Evolutionary conservation across 2,797 vertebrate species (phyloP).

Genomic region (Dermochelys coriacea): DNA sequence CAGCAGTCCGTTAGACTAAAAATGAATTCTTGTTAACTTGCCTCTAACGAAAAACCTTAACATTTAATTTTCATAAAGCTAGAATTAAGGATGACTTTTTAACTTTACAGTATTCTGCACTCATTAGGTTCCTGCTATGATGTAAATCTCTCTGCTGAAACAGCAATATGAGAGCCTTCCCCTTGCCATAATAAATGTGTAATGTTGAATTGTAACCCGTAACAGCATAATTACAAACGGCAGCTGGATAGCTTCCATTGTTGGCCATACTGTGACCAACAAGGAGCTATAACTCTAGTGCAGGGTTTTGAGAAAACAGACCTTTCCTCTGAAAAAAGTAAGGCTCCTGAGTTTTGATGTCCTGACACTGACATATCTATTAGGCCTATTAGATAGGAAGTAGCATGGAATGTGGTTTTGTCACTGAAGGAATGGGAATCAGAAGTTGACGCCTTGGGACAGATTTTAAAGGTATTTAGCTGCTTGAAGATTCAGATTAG

Average conservation of each 20-base stretch:
- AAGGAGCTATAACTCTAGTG: neutral
- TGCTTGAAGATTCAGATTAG: neutral
- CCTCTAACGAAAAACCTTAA: slow-evolving; percentile 40
- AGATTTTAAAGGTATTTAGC: neutral
- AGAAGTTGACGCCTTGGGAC: neutral
- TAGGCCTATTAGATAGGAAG: neutral
- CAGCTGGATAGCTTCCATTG: slow-evolving; percentile 6
- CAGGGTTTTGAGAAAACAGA: slow-evolving; percentile 10
- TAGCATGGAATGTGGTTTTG: neutral
- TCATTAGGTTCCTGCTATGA: neutral
- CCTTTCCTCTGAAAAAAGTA: neutral
- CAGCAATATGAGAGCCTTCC: neutral
- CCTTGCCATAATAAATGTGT: slow-evolving; percentile 2
- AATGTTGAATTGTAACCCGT: slow-evolving; percentile 45
- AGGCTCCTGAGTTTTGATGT: neutral
- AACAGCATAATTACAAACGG: neutral
- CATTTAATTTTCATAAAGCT: slow-evolving; percentile 39
- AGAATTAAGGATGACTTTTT: slow-evolving; percentile 59
- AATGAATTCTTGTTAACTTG: neutral
- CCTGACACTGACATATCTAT: neutral
- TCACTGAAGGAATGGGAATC: neutral
- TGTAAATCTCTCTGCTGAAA: slow-evolving; percentile 54
- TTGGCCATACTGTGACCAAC: slow-evolving; percentile 3
- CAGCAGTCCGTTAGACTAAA: neutral
- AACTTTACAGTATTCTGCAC: neutral